Evolutionary conservation across 1,140 invertebrate species (phyloP), one percentile per base, ranked within the genome.

Genomic region (Drosophila suzukii): DNA sequence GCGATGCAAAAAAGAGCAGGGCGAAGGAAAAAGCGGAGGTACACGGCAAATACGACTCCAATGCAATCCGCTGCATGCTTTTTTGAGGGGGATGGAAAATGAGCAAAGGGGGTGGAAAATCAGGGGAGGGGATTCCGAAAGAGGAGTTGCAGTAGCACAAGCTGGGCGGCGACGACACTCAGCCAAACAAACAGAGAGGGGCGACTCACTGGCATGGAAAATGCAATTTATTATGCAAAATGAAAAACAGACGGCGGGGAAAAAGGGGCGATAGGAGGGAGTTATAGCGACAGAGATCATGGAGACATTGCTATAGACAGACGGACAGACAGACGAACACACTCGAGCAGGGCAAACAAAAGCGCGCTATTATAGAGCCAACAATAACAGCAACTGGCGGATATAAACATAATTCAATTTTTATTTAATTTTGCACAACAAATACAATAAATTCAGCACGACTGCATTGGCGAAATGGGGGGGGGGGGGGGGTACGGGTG

Each of bases 151-250:
- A 54, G 56, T 17, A 41, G 13, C 43, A 32, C 34, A 58, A 66
- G 55, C 57, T 53, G 46, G 60, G 46, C 65, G 65, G 38, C 30
- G 39, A 53, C 56, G 63, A 77, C 74, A 77, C 74, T 67, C 74
- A 68, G 74, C 38, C 73, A 61, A 77, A 68, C 74, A 77, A 77
- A 77, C 74, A 76, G 49, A 67, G 27, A 55, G 49, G 55, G 51
- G 66, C 78, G 63, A 78, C 34, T 83, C 84, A 84, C 67, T 89
- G 85, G 84, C 84, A 89, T 84, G 84, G 84, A 89, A 89, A 89
- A 89, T 89, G 84, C 84, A 89, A 89, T 89, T 89, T 89, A 89
- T 89, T 89, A 89, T 89, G 85, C 85, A 89, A 89, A 89, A 81
- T 90, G 79, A 78, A 84, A 89, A 89, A 90, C 73, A 89, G 74